Evolutionary conservation across 2,113 vertebrate species (phyloP), one percentile per base, ranked within the genome.

Genomic region (Odocoileus virginianus): DNA sequence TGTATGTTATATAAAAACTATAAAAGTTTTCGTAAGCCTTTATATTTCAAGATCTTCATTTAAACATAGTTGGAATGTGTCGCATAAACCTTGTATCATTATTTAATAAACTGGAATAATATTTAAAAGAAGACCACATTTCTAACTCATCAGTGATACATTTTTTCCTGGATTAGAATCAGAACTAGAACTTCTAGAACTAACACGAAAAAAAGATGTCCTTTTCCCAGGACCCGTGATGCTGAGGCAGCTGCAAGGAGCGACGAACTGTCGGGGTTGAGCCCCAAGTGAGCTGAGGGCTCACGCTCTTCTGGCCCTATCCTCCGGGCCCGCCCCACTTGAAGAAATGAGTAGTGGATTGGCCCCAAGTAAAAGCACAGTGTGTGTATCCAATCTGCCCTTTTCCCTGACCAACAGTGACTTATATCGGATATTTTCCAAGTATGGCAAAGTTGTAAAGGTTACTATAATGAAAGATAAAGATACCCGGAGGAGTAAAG

Each of bases 361-460:
- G 98, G 99, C 99, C 97, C 99, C 99, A 88, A 99, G 99, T 98
- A 99, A 99, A 99, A 99, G 99, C 98, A 99, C 99, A 0, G 99
- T 99, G 36, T 99, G 99, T 96, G 99, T 99, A 89, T 99, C 99
- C 40, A 99, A 99, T 97, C 98, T 99, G 95, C 99, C 99, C 15
- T 99, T 99, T 97, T 99, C 99, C 67, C 98, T 99, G 91, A 99
- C 99, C 88, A 99, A 99, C 98, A 99, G 99, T 79, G 99, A 99
- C 93, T 98, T 99, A 7, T 99, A 99, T 89, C 99, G 99, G 99
- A 50, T 50, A 50, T 50, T 13, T 50, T 50, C 47, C 47, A 50
- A 50, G 47, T 50, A 50, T 50, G 47, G 47, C 12, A 50, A 50
- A 50, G 47, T 50, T 50, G 47, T 50, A 50, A 50, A 50, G 47